Evolutionary conservation across 2,888 invertebrate genomes (phyloP).

Genomic region (Acanthacorydalis orientalis): DNA sequence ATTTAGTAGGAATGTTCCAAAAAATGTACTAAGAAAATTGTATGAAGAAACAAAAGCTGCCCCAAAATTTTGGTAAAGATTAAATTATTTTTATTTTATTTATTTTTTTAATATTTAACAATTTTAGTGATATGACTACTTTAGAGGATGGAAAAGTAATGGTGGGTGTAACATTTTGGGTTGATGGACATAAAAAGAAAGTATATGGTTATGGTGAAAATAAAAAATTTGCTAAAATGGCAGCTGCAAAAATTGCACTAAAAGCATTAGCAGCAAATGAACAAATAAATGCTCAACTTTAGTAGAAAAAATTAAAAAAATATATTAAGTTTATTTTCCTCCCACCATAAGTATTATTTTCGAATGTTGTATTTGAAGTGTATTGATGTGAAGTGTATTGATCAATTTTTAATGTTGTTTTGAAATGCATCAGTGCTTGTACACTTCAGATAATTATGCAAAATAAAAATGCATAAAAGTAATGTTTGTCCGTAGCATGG

Average conservation of each 20-base stretch:
- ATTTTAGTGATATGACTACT: slow-evolving; percentile 13
- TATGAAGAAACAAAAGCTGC: slow-evolving; percentile 67
- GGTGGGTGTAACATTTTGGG: slow-evolving; percentile 43
- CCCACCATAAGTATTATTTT: too few relatives aligned
- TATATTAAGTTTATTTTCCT: too few relatives aligned
- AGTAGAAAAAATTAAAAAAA: too few relatives aligned
- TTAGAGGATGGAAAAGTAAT: slow-evolving; percentile 28
- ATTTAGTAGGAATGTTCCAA: slow-evolving; percentile 71
- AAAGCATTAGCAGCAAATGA: slow-evolving; percentile 23
- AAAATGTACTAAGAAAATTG: slow-evolving; percentile 75
- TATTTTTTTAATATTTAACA: not conserved
- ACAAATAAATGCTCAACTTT: not conserved
- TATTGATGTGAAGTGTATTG: too few relatives aligned
- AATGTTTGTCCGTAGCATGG: too few relatives aligned
- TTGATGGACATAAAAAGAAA: slow-evolving; percentile 34
- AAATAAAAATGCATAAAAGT: too few relatives aligned
- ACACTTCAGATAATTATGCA: too few relatives aligned
- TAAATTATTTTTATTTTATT: not conserved
- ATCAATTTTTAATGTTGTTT: too few relatives aligned
- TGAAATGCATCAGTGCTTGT: too few relatives aligned
- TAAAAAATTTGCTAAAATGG: slow-evolving; percentile 52
- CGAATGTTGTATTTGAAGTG: too few relatives aligned
- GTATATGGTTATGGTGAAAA: slow-evolving; percentile 58
- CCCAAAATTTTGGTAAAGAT: slow-evolving; percentile 52
- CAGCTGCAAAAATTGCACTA: slow-evolving; percentile 64